Base-by-base conservation (phyloP, 1,140 invertebrate genomes). In the Chironomus tepperi region DNA sequence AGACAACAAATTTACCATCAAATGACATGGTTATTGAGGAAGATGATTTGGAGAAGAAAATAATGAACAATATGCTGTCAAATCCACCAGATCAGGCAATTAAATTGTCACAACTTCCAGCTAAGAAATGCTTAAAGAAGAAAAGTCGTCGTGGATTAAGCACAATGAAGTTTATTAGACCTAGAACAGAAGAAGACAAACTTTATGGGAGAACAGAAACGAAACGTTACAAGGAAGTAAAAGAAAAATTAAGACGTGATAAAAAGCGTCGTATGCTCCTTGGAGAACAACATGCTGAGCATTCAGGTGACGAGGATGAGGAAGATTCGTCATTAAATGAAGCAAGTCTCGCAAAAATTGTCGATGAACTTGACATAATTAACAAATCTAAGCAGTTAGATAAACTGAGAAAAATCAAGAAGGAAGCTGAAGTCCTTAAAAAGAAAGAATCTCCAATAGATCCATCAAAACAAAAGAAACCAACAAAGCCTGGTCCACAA, bases 101-200 rank as follows among this genome's bases (percentile, higher is more conserved):
- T 16, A 73, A 73, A 64, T 21, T 75, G 10, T 21, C 42, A 18
- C 18, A 34, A 16, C 73, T 70, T 34, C 77, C 76, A 19, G 74
- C 72, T 64, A 83, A 80, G 19, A 70, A 21, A 18, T 19, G 19
- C 7, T 19, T 19, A 18, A 70, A 70, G 18, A 70, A 70, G 19
- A 70, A 70, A 70, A 18, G 65, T 19, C 16, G 65, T 18, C 65
- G 65, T 70, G 65, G 65, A 19, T 70, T 70, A 10, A 70, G 65
- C 16, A 70, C 65, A 18, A 70, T 70, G 18, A 18, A 70, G 7
- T 70, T 70, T 19, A 70, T 70, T 21, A 16, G 65, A 8, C 91
- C 91, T 0, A 84, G 91, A n/a, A 85, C 89, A 5, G 91, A 93
- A 78, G 90, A 92, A 79, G 91, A 92, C 80, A 88, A 88, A 72